Evolutionary conservation across 2,888 invertebrate genomes (phyloP), one percentile per base, ranked within the genome.

Genomic region (Drosophila ezoana): DNA sequence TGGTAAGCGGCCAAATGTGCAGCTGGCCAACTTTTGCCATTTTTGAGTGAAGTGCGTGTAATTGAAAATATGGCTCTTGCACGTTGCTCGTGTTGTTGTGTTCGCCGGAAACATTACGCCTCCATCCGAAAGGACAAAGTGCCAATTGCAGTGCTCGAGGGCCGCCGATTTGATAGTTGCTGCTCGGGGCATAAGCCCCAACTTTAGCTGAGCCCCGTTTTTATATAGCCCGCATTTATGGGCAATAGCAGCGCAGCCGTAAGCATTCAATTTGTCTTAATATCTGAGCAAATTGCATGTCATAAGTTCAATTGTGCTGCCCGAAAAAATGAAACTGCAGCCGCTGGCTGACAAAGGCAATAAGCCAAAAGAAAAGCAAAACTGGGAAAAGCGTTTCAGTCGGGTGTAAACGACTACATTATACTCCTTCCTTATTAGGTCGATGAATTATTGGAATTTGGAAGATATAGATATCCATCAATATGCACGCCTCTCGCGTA

Each of bases 241-340:
- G 49, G 33, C 37, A 62, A 65, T 66, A 57, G 38, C 43, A 51
- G 45, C 49, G 52, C 41, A 56, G 65, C 63, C 54, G 63, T 64
- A 49, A 70, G 73, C 76, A 79, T 68, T 72, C 72, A 71, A 84
- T 78, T 82, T 87, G 78, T 69, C 68, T 71, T 82, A 72, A 83
- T 83, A 76, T 53, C 70, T 51, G 49, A 67, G 58, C 66, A 59
- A 83, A 82, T 82, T 83, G 75, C 65, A 75, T 69, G 84, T 78
- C 81, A 72, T 80, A 83, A 86, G 75, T 72, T 66, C 64, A 73
- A 80, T 71, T 60, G 62, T 49, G 37, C 43, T 45, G 48, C 60
- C 63, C 28, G 28, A 57, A 44, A 62, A 48, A 37, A 52, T 53
- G 37, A 41, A 76, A 73, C 73, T 77, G 75, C 73, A 75, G 49